Conservation (phyloP, 2,797 vertebrate genomes). For the Antennarius maculatus region DNA sequence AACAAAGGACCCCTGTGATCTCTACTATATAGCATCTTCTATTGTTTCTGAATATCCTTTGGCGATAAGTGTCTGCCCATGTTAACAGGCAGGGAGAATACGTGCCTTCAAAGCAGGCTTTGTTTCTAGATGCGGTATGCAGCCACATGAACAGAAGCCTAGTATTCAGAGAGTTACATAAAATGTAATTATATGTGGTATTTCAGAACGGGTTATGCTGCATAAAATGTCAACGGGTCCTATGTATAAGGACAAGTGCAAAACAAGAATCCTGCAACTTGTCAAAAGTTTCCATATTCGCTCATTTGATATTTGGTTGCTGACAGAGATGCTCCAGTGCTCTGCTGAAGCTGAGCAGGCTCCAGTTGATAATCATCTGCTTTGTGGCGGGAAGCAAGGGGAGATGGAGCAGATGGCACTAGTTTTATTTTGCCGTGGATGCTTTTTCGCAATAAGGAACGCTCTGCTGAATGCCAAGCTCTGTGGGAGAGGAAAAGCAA, state of each 20-base stretch:
- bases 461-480: conserved; percentile 80
- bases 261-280: conserved; percentile 53
- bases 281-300: conserved; percentile 62
- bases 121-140: conserved; percentile 13
- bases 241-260: conserved; percentile 43
- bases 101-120: conserved; percentile 39
- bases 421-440: conserved; percentile 75
- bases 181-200: conserved; percentile 50
- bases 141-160: conserved; percentile 27
- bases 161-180: conserved; percentile 39
- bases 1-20: conserved; percentile 51
- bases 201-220: conserved; percentile 43
- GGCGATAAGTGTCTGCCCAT: conserved; percentile 15
- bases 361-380: conserved; percentile 79
- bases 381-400: conserved; percentile 69
- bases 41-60: conserved; percentile 33
- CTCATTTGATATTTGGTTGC: conserved; percentile 66
- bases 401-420: conserved; percentile 78
- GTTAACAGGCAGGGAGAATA: conserved; percentile 24
- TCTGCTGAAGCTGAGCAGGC: conserved; percentile 63
- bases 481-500: conserved; percentile 74
- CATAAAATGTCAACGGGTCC: conserved; percentile 53
- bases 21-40: conserved; percentile 31
- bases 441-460: conserved; percentile 80
- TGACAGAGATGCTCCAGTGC: conserved; percentile 60